Conservation (phyloP, 2,113 vertebrate genomes). For the Pampusana beccarii region DNA sequence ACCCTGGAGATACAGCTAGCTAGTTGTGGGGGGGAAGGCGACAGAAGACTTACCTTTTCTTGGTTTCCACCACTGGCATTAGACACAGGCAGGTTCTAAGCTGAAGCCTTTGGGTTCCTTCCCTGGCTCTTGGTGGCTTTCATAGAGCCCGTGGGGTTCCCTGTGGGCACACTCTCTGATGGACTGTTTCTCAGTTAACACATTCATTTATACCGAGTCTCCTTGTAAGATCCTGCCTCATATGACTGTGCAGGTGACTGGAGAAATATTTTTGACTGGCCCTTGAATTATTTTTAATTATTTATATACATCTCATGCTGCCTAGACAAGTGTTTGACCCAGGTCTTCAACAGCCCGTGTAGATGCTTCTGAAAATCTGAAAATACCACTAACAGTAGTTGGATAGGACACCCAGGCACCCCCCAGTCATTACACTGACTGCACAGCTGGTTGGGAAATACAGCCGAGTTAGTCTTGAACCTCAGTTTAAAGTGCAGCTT, state of each 20-base stretch:
- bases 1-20: background rate
- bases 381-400: background rate
- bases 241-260: background rate
- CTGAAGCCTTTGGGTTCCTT: background rate
- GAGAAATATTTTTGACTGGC: background rate
- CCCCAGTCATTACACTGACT: background rate
- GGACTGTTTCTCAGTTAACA: background rate
- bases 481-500: background rate
- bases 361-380: background rate
- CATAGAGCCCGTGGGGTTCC: background rate
- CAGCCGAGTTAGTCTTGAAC: background rate
- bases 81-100: background rate
- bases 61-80: background rate
- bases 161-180: fast-evolving
- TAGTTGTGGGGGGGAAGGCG: background rate
- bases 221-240: background rate
- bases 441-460: background rate
- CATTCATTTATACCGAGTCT: background rate
- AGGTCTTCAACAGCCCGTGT: background rate
- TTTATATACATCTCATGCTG: background rate
- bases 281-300: background rate
- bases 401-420: background rate
- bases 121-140: background rate
- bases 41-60: background rate
- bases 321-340: background rate